Evolutionary conservation across 2,113 vertebrate species (phyloP), one percentile per base, ranked within the genome.

Genomic region (Acrocephalus arundinaceus): DNA sequence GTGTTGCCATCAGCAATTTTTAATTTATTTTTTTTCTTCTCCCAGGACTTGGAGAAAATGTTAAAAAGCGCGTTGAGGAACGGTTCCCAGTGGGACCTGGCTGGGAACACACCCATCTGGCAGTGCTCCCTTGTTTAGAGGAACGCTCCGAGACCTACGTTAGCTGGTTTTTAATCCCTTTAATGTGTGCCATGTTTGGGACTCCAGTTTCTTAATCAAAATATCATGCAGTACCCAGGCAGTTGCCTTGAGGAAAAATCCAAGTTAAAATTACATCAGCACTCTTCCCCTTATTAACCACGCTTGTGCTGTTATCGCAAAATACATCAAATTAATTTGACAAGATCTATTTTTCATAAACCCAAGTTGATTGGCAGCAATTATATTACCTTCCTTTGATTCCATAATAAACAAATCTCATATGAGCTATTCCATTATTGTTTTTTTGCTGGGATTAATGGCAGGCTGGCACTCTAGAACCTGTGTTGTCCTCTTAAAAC

Each of bases 331-430:
- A 97, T 97, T 97, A 97, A 96, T 97, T 97, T 96, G 96, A 97
- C 96, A 97, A 97, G 96, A 97, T 97, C 96, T 97, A 94, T 96
- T 97, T 97, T 97, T 97, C 95, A 97, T 97, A 97, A 97, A 95
- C 95, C 91, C 89, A 77, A 87, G 83, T 94, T 97, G 96, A 96
- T 96, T 97, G 96, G 96, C 96, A 97, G 96, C 95, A 97, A 96
- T 97, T 97, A 97, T 97, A 97, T 95, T 95, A 41, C 96, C 91
- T 95, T 39, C 89, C 84, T 95, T 97, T 97, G 94, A 96, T 95
- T 97, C 94, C 93, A 81, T 94, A 94, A 96, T 92, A 94, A 96
- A 96, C 95, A 96, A 86, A 92, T 95, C 89, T 90, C 91, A 87
- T 88, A 43, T 33, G 71, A 97, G 80, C 84, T 89, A 25, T 78